These are phyloP conservation scores for Akabosia matsudoensis DNA, from an alignment of 1,140 invertebrate species.

Conservation along the genomic window DNA sequence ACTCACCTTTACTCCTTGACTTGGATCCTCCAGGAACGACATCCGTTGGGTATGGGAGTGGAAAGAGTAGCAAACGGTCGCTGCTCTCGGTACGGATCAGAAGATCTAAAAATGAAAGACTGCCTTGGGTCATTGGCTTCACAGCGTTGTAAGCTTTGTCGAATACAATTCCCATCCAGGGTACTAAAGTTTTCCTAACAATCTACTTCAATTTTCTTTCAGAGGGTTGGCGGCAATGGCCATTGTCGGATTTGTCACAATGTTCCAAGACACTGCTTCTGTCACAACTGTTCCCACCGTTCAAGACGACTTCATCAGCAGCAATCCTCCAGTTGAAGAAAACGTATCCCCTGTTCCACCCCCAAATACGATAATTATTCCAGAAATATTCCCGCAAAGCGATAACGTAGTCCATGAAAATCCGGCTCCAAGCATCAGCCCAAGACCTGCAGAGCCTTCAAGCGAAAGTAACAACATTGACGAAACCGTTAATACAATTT, in stretches of 20 bases:
- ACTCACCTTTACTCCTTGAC: background rate
- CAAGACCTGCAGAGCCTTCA: no score
- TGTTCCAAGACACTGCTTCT: background rate
- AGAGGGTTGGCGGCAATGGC: conserved; percentile 2
- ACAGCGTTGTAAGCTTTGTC: background rate
- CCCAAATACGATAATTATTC: no score
- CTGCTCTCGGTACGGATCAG: background rate
- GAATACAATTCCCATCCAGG: background rate
- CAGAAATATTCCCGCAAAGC: no score
- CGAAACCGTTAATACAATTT: no score
- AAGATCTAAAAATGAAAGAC: background rate
- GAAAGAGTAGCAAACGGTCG: background rate
- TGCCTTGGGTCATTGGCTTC: background rate
- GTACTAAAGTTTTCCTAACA: no score
- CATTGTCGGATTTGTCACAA: background rate
- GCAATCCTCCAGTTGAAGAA: no score
- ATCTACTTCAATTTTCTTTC: background rate
- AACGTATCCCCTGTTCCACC: no score
- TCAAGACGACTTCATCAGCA: no score
- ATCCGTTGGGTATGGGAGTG: background rate
- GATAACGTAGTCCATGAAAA: no score
- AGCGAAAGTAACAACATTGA: no score
- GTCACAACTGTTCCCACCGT: no score
- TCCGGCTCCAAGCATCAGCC: no score
- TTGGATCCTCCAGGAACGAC: background rate